A percentile compares a stretch with the other conserved stretches of the same genome.
phyloP scores from a whole-genome alignment of 1,140 invertebrate genomes.

The Drosophila hydei region DNA sequence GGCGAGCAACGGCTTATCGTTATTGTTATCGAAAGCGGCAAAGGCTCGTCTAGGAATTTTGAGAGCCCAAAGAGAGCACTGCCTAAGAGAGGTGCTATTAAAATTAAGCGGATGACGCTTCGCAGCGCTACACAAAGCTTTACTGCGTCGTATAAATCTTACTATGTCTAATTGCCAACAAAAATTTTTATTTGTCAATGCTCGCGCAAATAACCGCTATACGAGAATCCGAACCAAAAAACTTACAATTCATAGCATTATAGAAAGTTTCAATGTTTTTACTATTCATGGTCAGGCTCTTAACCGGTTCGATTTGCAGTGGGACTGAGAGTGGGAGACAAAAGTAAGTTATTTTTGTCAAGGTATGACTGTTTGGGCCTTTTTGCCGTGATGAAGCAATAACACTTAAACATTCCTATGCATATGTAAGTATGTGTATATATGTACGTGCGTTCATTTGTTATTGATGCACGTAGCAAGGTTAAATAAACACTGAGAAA shows the following conservation, averaged over 20 bases:
- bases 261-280: slow-evolving; percentile 14
- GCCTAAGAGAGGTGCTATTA: slow-evolving; percentile 14
- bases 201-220: not conserved
- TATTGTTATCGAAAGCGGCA: slow-evolving; percentile 18
- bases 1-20: slow-evolving; percentile 19
- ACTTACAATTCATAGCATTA: not conserved
- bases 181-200: not conserved
- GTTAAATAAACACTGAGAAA: slow-evolving; percentile 47
- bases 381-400: slow-evolving; percentile 23
- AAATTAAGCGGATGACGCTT: slow-evolving; percentile 23
- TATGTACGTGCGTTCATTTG: slow-evolving; percentile 49
- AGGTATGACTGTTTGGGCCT: not conserved
- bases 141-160: slow-evolving; percentile 32
- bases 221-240: not conserved
- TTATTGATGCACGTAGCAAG: slow-evolving; percentile 64
- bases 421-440: not conserved
- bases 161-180: slow-evolving; percentile 1
- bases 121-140: not conserved
- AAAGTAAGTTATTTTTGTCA: slow-evolving; percentile 18
- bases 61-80: slow-evolving; percentile 5
- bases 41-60: slow-evolving; percentile 27
- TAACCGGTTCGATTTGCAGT: slow-evolving; percentile 26
- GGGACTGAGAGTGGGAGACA: slow-evolving; percentile 19
- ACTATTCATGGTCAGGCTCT: slow-evolving; percentile 2
- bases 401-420: slow-evolving; percentile 19